Conservation (phyloP, 1,140 invertebrate species). For the Cepaea nemoralis region DNA sequence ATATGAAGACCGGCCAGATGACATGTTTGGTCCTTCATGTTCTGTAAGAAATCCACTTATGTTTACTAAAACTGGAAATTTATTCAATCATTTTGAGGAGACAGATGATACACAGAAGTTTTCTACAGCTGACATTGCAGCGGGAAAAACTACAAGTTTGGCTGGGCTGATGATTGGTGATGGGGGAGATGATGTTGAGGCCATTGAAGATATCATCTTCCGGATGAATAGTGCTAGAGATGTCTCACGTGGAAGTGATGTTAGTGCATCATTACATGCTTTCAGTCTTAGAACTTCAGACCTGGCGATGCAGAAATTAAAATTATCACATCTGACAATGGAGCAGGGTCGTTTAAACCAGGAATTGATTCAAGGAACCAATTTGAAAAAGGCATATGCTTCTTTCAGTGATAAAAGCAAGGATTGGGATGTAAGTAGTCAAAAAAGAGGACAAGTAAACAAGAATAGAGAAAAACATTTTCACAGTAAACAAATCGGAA, state of each 20-base stretch:
- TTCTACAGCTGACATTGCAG: neutral
- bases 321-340: neutral
- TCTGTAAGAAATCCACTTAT: neutral
- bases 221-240: neutral
- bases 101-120: neutral
- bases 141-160: neutral
- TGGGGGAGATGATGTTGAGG: neutral
- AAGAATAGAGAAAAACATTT: conserved; percentile 38
- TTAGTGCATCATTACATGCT: neutral
- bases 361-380: neutral
- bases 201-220: neutral
- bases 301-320: neutral
- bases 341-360: neutral
- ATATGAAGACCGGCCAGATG: neutral
- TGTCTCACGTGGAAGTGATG: neutral
- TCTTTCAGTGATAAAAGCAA: neutral
- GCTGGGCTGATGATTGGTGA: neutral
- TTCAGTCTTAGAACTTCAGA: neutral
- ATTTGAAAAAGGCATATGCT: neutral
- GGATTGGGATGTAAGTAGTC: neutral
- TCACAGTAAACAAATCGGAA: conserved; percentile 25
- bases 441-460: neutral
- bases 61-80: neutral
- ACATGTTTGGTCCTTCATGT: neutral
- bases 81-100: neutral